Evolutionary conservation across 2,888 invertebrate species (phyloP), one percentile per base, ranked within the genome.

Genomic region (Drosophila kambysellisi): DNA sequence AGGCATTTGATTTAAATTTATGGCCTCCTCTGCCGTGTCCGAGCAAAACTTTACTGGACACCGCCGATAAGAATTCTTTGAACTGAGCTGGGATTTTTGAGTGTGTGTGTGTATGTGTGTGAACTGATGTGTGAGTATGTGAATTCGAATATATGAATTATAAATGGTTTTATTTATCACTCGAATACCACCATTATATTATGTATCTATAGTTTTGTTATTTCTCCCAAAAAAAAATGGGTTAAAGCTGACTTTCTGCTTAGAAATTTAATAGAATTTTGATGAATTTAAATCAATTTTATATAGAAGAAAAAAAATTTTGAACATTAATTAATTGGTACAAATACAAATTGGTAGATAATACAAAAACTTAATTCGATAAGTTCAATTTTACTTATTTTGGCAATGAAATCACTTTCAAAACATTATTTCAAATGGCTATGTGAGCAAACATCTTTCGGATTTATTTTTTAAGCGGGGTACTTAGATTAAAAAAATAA

Each of bases 1-100:
- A 68, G 71, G 51, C 63, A 70, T 74, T 89, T 84, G 84, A 87
- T 84, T 84, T 89, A 79, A 84, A 84, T 89, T 84, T 89, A 84
- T 84, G 82, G 74, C 81, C 68, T 52, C 46, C 57, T 58, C 33
- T 66, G 69, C 70, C 78, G 59, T 83, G 89, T 89, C 89, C 72
- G 54, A 63, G 69, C 76, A 63, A 58, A 78, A 78, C 56, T 79
- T 57, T 58, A n/a, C 65, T 74, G 67, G 57, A 43, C 46, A 15
- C 17, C 12, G 4, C 8, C 9, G 58, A 65, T 51, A 70, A 54
- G 70, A 77, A 53, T 46, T 50, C 46, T 7, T 37, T 32, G 51
- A 30, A 50, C 7, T 17, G 15, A 41, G 67, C 35, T 35, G 3
- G 29, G 12, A 63, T 46, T 43, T 50, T 50, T 20, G 4, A 41